These are phyloP conservation scores for Sebastes ruberrimus DNA, from an alignment of 2,797 vertebrate species.

Conservation along the genomic window DNA sequence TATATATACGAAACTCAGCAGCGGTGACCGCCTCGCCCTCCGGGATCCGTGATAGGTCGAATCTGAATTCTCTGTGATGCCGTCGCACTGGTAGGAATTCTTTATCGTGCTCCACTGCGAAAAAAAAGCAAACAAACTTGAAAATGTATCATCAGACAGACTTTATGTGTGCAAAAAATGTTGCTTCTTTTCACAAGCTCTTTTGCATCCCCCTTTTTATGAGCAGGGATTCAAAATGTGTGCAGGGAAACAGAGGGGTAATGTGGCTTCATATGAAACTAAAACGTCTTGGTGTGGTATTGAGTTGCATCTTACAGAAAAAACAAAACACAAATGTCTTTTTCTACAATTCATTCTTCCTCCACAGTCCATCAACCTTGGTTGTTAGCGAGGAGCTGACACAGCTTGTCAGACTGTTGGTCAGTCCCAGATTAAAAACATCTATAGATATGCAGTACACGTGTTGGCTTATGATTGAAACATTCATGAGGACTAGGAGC, in stretches of 20 bases:
- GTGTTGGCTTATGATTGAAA: conserved; percentile 59
- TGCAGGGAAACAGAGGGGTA: background rate
- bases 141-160: background rate
- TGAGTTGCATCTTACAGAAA: conserved; percentile 27
- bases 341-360: background rate
- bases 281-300: conserved; percentile 11
- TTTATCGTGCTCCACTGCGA: conserved; percentile 94
- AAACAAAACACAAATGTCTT: conserved; percentile 21
- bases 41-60: conserved; percentile 94
- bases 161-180: background rate
- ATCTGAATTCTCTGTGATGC: conserved; percentile 94
- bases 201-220: background rate
- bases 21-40: conserved; percentile 97
- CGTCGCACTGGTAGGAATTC: conserved; percentile 92
- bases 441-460: conserved; percentile 44
- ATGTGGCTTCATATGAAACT: conserved; percentile 19
- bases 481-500: conserved; percentile 48
- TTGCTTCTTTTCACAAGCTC: background rate
- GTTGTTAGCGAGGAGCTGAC: conserved; percentile 41
- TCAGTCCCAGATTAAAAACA: conserved; percentile 45
- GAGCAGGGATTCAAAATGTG: background rate
- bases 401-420: conserved; percentile 23
- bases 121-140: background rate
- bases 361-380: conserved; percentile 20
- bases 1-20: conserved; percentile 96